Evolutionary conservation across 2,113 vertebrate species (phyloP), one percentile per base, ranked within the genome.

Genomic region (Daboia siamensis): DNA sequence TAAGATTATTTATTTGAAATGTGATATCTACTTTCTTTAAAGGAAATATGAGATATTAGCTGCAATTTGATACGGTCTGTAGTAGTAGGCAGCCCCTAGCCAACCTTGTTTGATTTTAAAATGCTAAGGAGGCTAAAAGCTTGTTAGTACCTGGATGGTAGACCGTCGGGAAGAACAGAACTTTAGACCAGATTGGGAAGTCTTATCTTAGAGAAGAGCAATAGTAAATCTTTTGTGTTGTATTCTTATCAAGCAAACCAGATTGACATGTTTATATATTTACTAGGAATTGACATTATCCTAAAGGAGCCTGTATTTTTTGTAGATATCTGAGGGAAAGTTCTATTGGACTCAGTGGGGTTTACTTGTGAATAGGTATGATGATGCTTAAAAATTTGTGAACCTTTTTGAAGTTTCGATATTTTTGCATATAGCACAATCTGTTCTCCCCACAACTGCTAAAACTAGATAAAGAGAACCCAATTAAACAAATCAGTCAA

Each of bases 21-120:
- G 91, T 74, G 89, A 86, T 89, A 13, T 85, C 55, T 84, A 91
- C 95, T 95, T 94, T 95, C 52, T 95, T 61, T 84, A n/a, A 91
- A 94, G 91, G 57, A 93, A 90, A 90, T 85, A 26, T 90, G 54
- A 91, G 64, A 59, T 46, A 48, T 29, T n/a, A 56, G 26, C n/a
- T 24, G 20, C 89, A 80, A 74, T 90, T 64, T 80, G 15, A 6
- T 39, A 80, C 20, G 5, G 33, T 80, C 6, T 39, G 8, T 9
- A 39, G 17, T 9, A 80, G 69, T 39, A 17, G 33, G 33, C 33
- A 39, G 6, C 33, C 15, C 33, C 33, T 80, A 80, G 15, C 33
- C 69, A 80, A 80, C 15, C 33, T 21, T 80, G 33, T 80, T 17
- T 80, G 69, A 21, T 80, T 80, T 80, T 39, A 39, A 80, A 80